phyloP scores from a whole-genome alignment of 2,113 vertebrate genomes.

The Harpagus bidentatus region DNA sequence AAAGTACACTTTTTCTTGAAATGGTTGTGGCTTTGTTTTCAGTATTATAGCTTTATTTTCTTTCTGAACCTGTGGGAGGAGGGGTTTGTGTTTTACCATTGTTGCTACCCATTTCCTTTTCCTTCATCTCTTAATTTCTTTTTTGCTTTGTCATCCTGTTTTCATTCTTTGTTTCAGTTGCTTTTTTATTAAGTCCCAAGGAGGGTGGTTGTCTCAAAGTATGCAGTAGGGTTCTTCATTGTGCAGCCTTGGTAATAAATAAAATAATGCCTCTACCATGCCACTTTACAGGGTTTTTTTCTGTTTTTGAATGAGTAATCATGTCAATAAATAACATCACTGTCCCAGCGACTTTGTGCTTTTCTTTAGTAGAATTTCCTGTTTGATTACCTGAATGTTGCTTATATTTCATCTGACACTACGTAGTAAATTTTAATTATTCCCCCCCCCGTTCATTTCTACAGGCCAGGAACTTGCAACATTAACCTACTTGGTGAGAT shows the following conservation, averaged over 20 bases:
- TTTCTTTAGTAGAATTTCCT: neutral
- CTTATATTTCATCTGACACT: neutral
- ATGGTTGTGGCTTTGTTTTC: neutral
- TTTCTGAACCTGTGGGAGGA: neutral
- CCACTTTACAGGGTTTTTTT: neutral
- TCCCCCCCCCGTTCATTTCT: neutral
- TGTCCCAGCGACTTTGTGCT: neutral
- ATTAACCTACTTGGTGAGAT: constrained; percentile 86
- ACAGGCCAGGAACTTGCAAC: constrained; percentile 91
- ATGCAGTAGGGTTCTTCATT: neutral
- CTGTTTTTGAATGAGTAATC: neutral
- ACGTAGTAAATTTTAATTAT: neutral
- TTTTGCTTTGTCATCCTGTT: neutral
- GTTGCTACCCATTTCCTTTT: neutral
- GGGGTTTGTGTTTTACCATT: neutral
- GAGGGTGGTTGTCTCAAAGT: neutral
- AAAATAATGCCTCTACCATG: neutral
- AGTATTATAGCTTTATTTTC: neutral
- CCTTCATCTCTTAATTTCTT: neutral
- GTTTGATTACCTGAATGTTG: neutral
- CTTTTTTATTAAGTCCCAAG: neutral
- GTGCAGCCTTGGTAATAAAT: neutral
- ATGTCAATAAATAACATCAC: neutral
- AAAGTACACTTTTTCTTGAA: neutral
- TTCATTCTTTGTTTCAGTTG: neutral